Evolutionary conservation across 2,888 invertebrate genomes (phyloP).

Genomic region (Chalcis sispes): DNA sequence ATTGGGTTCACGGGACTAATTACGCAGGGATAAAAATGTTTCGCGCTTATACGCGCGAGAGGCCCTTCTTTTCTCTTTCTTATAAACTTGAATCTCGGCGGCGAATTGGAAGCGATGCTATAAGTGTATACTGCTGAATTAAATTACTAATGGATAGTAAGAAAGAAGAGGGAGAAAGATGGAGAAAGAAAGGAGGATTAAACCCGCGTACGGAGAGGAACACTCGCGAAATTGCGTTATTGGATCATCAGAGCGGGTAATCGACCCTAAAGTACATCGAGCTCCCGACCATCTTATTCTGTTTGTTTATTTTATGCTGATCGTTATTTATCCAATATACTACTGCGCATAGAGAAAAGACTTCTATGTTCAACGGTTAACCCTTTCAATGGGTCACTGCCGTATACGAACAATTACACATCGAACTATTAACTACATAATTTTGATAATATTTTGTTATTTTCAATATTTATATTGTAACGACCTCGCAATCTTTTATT

Average conservation of each 20-base stretch:
- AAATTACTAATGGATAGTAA: not conserved
- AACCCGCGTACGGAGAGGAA: not conserved
- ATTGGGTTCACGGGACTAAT: slow-evolving; percentile 51
- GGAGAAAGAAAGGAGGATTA: not conserved
- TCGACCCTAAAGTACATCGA: not conserved
- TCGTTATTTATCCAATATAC: not conserved
- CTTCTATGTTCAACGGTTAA: not conserved
- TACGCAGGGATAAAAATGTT: slow-evolving; percentile 21
- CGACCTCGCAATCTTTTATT: too few species aligned
- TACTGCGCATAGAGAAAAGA: not conserved
- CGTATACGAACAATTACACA: too few species aligned
- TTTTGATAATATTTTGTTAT: too few species aligned
- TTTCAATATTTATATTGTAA: too few species aligned
- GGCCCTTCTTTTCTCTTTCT: not conserved
- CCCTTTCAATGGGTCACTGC: too few species aligned
- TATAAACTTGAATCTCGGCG: not conserved
- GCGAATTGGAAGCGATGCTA: not conserved
- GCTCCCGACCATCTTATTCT: not conserved
- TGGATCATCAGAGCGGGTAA: not conserved
- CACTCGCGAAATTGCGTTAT: not conserved
- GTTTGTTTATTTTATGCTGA: slow-evolving; percentile 20
- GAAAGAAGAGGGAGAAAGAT: not conserved
- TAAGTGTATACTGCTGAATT: not conserved
- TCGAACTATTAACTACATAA: too few species aligned
- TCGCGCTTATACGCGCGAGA: too few species aligned